phyloP scores from a whole-genome alignment of 2,888 invertebrate genomes.

The Deilephila porcellus region DNA sequence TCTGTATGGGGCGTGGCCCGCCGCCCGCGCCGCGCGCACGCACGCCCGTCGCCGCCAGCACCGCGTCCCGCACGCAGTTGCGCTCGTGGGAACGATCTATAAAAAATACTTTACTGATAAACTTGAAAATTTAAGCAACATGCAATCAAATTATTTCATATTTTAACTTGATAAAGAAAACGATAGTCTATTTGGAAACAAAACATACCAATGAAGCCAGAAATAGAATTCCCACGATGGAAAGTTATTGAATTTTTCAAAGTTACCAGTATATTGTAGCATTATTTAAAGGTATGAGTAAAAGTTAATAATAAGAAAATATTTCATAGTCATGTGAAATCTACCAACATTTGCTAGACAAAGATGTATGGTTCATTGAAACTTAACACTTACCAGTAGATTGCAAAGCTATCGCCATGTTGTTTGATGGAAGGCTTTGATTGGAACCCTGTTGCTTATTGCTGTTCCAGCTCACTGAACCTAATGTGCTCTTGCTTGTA shows the following conservation, averaged over 20 bases:
- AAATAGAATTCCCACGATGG: no score
- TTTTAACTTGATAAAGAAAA: no score
- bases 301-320: no score
- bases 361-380: no score
- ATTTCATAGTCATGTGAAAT: no score
- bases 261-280: no score
- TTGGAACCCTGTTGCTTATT: slow-evolving; percentile 66
- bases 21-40: slow-evolving; percentile 87
- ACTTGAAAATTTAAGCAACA: neutral
- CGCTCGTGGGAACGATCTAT: slow-evolving; percentile 61
- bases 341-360: no score
- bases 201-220: no score
- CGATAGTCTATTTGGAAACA: no score
- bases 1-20: slow-evolving; percentile 82
- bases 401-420: slow-evolving; percentile 62
- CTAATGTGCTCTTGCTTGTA: slow-evolving; percentile 72
- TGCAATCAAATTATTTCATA: no score
- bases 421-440: slow-evolving; percentile 70
- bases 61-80: slow-evolving; percentile 88
- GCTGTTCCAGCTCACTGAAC: slow-evolving; percentile 67
- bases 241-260: no score
- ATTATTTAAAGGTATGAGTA: no score
- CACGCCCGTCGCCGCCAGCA: slow-evolving; percentile 95
- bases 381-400: slow-evolving; percentile 50
- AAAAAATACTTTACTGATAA: neutral